Conservation (phyloP, 2,888 invertebrate genomes). For the Cryptophagus acutangulus region DNA sequence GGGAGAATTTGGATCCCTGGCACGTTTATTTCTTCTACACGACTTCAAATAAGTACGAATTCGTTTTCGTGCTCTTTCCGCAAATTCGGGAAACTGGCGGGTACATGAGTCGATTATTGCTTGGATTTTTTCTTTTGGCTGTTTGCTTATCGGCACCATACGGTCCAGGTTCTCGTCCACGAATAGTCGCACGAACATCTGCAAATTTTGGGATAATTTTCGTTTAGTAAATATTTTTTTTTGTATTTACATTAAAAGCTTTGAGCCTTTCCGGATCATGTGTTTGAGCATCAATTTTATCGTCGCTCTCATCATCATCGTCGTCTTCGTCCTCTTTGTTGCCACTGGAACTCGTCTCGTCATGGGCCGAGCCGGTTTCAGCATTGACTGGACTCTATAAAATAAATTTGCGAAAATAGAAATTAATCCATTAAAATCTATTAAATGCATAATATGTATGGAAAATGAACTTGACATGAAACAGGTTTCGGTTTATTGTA, state of each 20-base stretch:
- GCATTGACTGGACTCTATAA: slow-evolving; percentile 62
- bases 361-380: slow-evolving; percentile 67
- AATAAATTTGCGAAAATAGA: slow-evolving; percentile 15
- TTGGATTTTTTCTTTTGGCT: slow-evolving; percentile 96
- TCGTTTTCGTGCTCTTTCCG: slow-evolving; percentile 88
- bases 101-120: slow-evolving; percentile 97
- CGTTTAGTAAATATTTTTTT: slow-evolving; percentile 3
- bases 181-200: slow-evolving; percentile 97
- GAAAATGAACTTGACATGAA: slow-evolving; percentile 20
- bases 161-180: slow-evolving; percentile 95
- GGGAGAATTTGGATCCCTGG: slow-evolving; percentile 71
- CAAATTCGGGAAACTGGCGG: slow-evolving; percentile 94
- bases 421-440: slow-evolving; percentile 1
- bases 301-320: slow-evolving; percentile 88
- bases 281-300: slow-evolving; percentile 80
- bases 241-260: slow-evolving; percentile 81
- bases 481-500: slow-evolving; percentile 15
- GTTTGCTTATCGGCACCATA: slow-evolving; percentile 95
- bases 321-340: slow-evolving; percentile 81
- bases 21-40: slow-evolving; percentile 89
- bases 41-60: slow-evolving; percentile 94
- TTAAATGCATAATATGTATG: slow-evolving; percentile 8
- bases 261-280: slow-evolving; percentile 90
- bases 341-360: slow-evolving; percentile 84
- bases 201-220: slow-evolving; percentile 19